phyloP scores from a whole-genome alignment of 2,797 vertebrate species.

The Dallia pectoralis region DNA sequence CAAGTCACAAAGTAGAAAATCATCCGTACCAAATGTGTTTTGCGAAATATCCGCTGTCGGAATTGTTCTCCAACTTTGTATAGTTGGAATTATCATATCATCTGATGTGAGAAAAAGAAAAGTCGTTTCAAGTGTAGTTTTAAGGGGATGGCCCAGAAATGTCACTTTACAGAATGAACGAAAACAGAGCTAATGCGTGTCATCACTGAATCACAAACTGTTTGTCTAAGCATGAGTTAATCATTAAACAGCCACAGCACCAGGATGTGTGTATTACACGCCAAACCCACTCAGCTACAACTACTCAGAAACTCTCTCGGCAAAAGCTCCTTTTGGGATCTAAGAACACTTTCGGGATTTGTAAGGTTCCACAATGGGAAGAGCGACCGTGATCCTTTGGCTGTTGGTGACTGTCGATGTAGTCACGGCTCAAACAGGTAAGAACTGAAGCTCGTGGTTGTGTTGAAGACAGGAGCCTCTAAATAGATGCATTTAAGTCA shows the following conservation, averaged over 20 bases:
- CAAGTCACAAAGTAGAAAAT: constrained; percentile 5
- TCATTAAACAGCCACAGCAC: constrained; percentile 43
- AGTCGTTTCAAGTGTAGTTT: not conserved
- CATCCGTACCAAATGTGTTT: not conserved
- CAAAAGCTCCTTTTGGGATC: not conserved
- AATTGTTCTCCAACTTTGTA: not conserved
- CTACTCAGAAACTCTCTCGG: not conserved
- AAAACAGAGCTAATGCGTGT: not conserved
- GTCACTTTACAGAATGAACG: not conserved
- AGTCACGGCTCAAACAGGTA: constrained; percentile 79
- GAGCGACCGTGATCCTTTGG: constrained; percentile 33
- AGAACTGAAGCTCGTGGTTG: not conserved
- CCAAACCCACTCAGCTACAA: not conserved
- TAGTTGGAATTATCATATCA: not conserved
- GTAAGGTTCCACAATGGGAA: constrained; percentile 45
- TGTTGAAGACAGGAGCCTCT: not conserved
- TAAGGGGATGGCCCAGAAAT: not conserved
- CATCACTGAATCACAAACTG: not conserved
- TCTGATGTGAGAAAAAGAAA: not conserved
- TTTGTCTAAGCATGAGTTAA: constrained; percentile 33
- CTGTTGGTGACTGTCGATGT: constrained; percentile 56
- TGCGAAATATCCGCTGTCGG: not conserved
- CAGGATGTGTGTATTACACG: not conserved
- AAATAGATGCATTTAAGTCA: not conserved
- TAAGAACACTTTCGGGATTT: not conserved